Conservation (phyloP, 2,113 vertebrate genomes). For the Psilopsiagon aymara region DNA sequence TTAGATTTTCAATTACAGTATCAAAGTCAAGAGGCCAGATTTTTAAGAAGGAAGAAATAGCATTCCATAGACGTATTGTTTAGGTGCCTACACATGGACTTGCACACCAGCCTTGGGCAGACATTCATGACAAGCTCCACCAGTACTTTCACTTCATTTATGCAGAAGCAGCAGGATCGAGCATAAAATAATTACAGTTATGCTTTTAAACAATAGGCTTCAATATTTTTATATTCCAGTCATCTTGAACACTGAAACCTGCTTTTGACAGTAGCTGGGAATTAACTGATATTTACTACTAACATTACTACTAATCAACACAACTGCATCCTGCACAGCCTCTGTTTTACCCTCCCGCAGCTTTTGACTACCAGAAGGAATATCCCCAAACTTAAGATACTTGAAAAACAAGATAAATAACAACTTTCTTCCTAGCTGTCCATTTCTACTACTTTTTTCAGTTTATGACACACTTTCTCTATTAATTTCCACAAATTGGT, state of each 20-base stretch:
- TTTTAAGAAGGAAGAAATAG: background rate
- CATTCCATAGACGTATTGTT: background rate
- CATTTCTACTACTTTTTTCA: background rate
- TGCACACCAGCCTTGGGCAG: background rate
- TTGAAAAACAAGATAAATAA: constrained; percentile 2
- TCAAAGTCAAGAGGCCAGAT: background rate
- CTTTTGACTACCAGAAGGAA: background rate
- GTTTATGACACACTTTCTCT: background rate
- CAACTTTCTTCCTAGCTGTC: background rate
- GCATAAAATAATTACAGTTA: background rate
- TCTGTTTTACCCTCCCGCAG: background rate
- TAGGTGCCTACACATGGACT: background rate
- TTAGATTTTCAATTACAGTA: background rate
- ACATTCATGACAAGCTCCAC: background rate
- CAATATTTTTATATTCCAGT: background rate
- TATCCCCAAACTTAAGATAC: background rate
- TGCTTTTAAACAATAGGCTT: background rate
- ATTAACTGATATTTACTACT: background rate
- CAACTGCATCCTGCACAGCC: background rate
- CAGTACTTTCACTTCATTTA: background rate
- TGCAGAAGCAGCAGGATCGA: background rate
- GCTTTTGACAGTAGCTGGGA: background rate
- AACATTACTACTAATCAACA: background rate
- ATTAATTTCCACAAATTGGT: background rate
- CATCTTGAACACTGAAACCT: background rate